phyloP scores from a whole-genome alignment of 1,140 invertebrate species.

The Zaprionus vittiger region DNA sequence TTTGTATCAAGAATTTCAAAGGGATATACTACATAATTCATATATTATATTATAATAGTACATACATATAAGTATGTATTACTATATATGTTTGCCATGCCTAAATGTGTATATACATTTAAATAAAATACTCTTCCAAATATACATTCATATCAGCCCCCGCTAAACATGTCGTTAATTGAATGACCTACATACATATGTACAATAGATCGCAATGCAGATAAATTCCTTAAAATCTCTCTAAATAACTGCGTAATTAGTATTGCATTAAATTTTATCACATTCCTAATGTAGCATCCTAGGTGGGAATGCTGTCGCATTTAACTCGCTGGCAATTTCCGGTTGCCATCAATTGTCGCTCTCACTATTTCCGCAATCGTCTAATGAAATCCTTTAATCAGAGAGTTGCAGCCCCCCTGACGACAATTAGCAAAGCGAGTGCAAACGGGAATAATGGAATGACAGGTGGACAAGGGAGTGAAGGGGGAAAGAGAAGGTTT shows the following conservation, averaged over 20 bases:
- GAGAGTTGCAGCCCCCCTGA: constrained; percentile 14
- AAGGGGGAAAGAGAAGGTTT: background rate
- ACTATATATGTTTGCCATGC: too few species aligned
- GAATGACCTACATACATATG: too few species aligned
- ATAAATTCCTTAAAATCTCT: background rate
- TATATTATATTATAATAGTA: too few species aligned
- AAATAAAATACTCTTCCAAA: too few species aligned
- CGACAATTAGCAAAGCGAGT: constrained; percentile 29
- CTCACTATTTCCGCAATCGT: constrained; percentile 41
- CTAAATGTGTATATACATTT: too few species aligned
- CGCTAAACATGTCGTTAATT: too few species aligned
- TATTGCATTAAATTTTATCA: background rate
- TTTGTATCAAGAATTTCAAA: too few species aligned
- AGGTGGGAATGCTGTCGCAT: background rate
- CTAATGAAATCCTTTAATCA: constrained; percentile 67
- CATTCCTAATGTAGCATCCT: background rate
- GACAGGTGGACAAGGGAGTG: too few species aligned
- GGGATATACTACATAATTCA: too few species aligned
- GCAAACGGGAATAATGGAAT: constrained; percentile 8
- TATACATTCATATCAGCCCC: too few species aligned
- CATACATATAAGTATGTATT: too few species aligned
- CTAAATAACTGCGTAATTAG: background rate
- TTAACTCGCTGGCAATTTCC: constrained; percentile 26
- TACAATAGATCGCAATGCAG: too few species aligned
- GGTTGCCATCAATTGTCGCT: constrained; percentile 15